phyloP scores from a whole-genome alignment of 2,113 vertebrate genomes.

The Girardinichthys multiradiatus region DNA sequence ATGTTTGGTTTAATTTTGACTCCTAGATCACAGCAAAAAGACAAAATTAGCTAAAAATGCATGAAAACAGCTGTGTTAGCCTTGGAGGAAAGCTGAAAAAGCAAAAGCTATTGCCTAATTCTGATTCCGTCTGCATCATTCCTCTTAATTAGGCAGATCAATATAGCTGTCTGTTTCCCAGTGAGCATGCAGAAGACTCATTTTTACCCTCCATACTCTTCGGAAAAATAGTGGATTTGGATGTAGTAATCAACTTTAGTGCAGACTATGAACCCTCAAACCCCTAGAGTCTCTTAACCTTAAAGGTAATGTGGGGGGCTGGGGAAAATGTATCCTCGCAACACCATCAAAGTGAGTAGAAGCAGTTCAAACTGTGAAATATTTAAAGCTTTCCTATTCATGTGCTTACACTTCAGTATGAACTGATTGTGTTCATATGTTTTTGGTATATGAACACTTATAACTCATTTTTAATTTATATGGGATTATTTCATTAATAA shows the following conservation, averaged over 20 bases:
- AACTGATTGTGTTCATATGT: no score
- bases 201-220: not conserved
- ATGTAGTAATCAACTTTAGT: constrained; percentile 2
- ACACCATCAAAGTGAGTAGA: no score
- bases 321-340: no score
- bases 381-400: no score
- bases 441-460: no score
- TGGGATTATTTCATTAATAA: no score
- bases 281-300: not conserved
- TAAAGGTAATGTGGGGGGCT: no score
- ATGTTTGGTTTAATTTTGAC: no score
- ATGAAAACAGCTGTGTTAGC: not conserved
- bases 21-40: no score
- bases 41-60: not conserved
- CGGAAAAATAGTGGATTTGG: constrained; percentile 11
- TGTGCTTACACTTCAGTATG: no score
- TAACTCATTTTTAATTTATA: no score
- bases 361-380: no score
- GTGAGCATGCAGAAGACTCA: constrained; percentile 5
- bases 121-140: constrained; percentile 10
- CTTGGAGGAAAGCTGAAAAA: not conserved
- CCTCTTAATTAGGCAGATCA: constrained; percentile 45
- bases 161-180: constrained; percentile 32
- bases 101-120: not conserved
- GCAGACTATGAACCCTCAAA: not conserved